Conservation (phyloP, 2,797 vertebrate species). For the Uromys caudimaculatus region DNA sequence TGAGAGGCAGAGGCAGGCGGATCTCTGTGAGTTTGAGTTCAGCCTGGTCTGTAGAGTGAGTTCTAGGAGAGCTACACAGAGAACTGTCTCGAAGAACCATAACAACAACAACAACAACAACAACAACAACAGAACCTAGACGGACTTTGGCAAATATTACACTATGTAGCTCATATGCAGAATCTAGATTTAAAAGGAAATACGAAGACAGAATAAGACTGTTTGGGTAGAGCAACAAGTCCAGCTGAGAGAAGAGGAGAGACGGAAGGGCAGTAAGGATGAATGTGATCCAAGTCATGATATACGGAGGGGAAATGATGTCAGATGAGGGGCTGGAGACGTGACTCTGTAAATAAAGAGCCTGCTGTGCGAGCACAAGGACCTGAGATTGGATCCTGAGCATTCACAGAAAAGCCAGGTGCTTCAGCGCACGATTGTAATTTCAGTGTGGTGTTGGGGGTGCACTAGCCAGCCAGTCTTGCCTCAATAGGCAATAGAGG, state of each 20-base stretch:
- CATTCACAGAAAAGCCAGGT: background rate
- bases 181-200: background rate
- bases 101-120: background rate
- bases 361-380: background rate
- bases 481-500: background rate
- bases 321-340: background rate
- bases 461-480: background rate
- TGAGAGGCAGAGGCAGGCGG: background rate
- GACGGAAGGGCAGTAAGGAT: rapidly evolving
- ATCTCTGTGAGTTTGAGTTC: background rate
- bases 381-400: background rate
- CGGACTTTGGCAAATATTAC: background rate
- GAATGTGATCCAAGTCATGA: background rate
- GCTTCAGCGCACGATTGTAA: background rate
- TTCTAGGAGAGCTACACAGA: background rate
- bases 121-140: background rate
- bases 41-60: background rate
- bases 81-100: background rate
- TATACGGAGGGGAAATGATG: background rate
- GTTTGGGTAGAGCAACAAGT: background rate
- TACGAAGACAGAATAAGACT: background rate
- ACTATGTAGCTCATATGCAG: background rate
- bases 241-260: no score
- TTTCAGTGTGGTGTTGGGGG: background rate
- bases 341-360: background rate